Percentiles rank a stretch among this genome's conserved stretches.
Evolutionary conservation across 2,113 vertebrate species (phyloP).

Genomic region (Chlorocebus sabaeus): DNA sequence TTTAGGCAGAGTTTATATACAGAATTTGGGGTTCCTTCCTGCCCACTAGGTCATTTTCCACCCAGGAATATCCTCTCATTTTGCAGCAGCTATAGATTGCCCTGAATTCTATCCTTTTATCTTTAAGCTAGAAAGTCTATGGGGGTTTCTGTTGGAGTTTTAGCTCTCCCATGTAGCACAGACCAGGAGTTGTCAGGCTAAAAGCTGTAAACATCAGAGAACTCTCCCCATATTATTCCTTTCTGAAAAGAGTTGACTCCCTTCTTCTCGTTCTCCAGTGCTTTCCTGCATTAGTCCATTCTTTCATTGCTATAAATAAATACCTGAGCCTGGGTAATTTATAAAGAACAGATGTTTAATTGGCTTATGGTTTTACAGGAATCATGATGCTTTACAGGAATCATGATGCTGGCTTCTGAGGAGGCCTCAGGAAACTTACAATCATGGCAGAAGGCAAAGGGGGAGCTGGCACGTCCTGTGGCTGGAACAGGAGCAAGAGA

Average conservation of each 20-base stretch:
- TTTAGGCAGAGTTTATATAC: not conserved
- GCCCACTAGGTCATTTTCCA: no score
- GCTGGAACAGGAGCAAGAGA: no score
- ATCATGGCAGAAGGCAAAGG: no score
- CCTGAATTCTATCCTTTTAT: not conserved
- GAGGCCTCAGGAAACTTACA: no score
- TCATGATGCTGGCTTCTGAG: no score
- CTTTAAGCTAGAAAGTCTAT: not conserved
- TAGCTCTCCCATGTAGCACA: no score
- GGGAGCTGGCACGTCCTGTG: no score
- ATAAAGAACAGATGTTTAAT: no score
- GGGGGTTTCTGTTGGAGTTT: not conserved
- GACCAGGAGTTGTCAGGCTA: not conserved
- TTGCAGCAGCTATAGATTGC: not conserved
- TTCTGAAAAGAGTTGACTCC: not conserved
- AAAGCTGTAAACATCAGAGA: not conserved
- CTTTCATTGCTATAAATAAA: no score
- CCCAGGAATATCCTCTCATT: not conserved
- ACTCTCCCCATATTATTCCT: not conserved
- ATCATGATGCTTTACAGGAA: no score
- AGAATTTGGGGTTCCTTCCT: not conserved
- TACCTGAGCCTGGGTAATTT: no score
- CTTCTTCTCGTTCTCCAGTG: not conserved
- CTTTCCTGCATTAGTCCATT: not conserved
- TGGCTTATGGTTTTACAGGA: no score